Conservation (phyloP, 2,797 vertebrate genomes). For the Ctenochaetus hawaiiensis region DNA sequence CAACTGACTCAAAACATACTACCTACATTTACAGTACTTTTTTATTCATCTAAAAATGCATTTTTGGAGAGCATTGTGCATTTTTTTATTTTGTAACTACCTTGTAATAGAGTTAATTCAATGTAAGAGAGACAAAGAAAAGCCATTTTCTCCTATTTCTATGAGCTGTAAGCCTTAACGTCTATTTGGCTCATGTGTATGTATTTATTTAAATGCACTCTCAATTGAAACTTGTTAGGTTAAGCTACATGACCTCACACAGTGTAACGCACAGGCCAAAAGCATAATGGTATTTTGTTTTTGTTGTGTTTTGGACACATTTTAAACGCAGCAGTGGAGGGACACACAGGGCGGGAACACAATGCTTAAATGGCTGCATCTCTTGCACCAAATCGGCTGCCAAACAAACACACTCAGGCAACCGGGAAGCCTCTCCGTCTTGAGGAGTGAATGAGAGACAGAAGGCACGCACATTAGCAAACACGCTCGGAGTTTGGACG, state of each 20-base stretch:
- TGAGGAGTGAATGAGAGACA: conserved; percentile 51
- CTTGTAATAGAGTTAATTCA: conserved; percentile 34
- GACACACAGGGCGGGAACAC: conserved; percentile 3
- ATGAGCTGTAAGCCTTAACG: conserved; percentile 38
- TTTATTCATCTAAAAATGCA: conserved; percentile 12
- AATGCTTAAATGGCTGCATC: conserved; percentile 20
- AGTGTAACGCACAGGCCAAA: background rate
- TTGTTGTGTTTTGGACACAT: background rate
- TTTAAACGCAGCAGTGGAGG: conserved; percentile 28
- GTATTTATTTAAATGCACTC: conserved; percentile 67
- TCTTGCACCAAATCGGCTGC: background rate
- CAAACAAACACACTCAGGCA: conserved; percentile 29
- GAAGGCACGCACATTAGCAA: conserved; percentile 46
- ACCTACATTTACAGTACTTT: background rate
- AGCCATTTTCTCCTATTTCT: conserved; percentile 37
- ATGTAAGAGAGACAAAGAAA: conserved; percentile 16
- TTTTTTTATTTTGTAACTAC: conserved; percentile 51
- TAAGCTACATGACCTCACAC: conserved; percentile 52
- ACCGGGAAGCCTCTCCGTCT: conserved; percentile 21
- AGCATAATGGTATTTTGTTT: conserved; percentile 8
- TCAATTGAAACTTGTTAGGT: conserved; percentile 46
- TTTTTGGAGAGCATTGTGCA: conserved; percentile 30
- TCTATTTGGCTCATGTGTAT: conserved; percentile 52
- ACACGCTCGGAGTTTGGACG: conserved; percentile 40
- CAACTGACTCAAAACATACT: background rate